Base-by-base conservation (phyloP, 2,113 vertebrate species). In the Boulengeromyrus knoepffleri region DNA sequence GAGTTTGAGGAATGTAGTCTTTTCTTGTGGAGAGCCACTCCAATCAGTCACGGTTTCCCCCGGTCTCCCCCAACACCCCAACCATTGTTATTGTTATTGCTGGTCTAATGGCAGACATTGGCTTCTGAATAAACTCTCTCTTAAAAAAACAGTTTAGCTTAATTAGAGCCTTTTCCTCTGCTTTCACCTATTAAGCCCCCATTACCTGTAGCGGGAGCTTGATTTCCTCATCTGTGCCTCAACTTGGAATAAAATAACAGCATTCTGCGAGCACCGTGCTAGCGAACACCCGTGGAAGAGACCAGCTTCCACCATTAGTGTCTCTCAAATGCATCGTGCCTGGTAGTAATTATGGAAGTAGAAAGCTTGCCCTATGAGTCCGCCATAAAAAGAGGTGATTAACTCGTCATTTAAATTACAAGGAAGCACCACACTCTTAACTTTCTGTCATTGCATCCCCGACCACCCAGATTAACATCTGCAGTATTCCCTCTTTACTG, bases 361-460 rank as follows among this genome's bases (percentile, higher is more conserved):
- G 74, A 47, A 85, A 88, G 62, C 89, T 88, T 56, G 89, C 89
- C 66, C 46, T 87, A 88, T 77, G 89, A 90, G 77, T 88, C 89
- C 15, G 46, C 47, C 66, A 88, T 42, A 70, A 49, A 90, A 45
- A 66, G 85, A 53, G 89, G 58, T 77, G 31, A 52, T 87, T 90
- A 90, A 90, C 56, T 77, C 39, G 49, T 90, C 89, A 90, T 52
- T 88, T 74, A 88, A 87, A 90, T 90, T 88, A 77, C 89, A 27
- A 45, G 7, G 47, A 88, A 50, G 45, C 46, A 45, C 62, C 24
- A 17, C 46, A 45, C 42, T 50, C 84, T 83, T 39, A 45, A 88
- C 27, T 70, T 87, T 74, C 89, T 86, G 89, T 27, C 84, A 87
- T 53, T 45, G 62, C n/a, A 62, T 87, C 85, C 89, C 74, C 84